phyloP scores from a whole-genome alignment of 2,113 vertebrate species.

The Peromyscus maniculatus region DNA sequence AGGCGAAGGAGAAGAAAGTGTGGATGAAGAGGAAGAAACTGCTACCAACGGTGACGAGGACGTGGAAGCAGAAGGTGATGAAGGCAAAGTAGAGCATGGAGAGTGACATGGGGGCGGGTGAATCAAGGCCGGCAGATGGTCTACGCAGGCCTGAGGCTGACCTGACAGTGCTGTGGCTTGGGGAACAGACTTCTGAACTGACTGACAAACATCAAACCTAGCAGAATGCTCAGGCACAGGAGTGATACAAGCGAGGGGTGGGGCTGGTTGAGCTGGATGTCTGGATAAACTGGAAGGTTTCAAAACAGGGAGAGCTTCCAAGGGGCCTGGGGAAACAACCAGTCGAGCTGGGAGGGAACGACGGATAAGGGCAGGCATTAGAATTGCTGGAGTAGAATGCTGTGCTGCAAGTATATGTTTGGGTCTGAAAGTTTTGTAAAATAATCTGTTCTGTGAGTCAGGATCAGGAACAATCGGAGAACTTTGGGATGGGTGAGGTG shows the following conservation, averaged over 20 bases:
- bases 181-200: slow-evolving; percentile 49
- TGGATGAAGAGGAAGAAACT: slow-evolving; percentile 64
- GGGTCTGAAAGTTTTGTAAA: slow-evolving; percentile 73
- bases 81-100: slow-evolving; percentile 60
- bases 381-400: slow-evolving; percentile 21
- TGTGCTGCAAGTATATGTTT: slow-evolving; percentile 59
- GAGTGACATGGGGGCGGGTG: slow-evolving; percentile 13
- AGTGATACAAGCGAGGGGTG: slow-evolving; percentile 35
- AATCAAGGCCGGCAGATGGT: background rate
- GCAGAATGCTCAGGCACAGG: slow-evolving; percentile 47
- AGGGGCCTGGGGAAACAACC: slow-evolving; percentile 58
- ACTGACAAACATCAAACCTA: slow-evolving; percentile 48
- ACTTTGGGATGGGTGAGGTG: background rate
- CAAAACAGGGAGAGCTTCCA: slow-evolving; percentile 59
- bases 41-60: slow-evolving; percentile 36
- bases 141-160: slow-evolving; percentile 20
- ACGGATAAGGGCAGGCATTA: slow-evolving; percentile 66
- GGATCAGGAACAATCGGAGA: slow-evolving; percentile 29
- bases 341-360: slow-evolving; percentile 76
- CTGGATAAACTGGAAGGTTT: slow-evolving; percentile 68
- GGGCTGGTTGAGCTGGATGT: slow-evolving; percentile 12
- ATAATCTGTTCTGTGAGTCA: slow-evolving; percentile 68
- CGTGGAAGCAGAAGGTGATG: slow-evolving; percentile 31
- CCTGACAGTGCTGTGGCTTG: slow-evolving; percentile 38
- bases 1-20: slow-evolving; percentile 17